Percentiles rank a stretch among this genome's conserved stretches.
phyloP scores from a whole-genome alignment of 2,888 invertebrate genomes.

The Brachylomia viminalis region DNA sequence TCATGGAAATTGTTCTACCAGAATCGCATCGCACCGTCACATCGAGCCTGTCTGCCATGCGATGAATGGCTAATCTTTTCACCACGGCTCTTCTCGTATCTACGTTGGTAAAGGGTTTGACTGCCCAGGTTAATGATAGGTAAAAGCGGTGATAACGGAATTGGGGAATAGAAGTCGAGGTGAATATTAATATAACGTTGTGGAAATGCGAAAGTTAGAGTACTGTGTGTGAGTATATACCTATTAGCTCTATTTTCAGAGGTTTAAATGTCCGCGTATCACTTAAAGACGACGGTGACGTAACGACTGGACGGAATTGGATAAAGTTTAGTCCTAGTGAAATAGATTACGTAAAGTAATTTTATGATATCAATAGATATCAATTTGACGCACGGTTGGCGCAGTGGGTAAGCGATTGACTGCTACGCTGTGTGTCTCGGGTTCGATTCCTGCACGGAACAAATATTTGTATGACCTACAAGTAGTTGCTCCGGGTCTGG shows the following conservation, averaged over 20 bases:
- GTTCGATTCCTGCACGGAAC: too few relatives aligned
- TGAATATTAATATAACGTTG: background rate
- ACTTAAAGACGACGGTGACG: conserved; percentile 17
- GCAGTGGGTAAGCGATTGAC: too few relatives aligned
- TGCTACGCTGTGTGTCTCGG: too few relatives aligned
- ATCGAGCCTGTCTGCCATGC: too few relatives aligned
- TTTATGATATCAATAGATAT: background rate
- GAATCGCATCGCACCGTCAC: too few relatives aligned
- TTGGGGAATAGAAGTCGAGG: background rate
- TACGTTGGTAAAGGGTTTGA: background rate
- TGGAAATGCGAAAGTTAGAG: conserved; percentile 9
- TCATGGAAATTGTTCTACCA: too few relatives aligned
- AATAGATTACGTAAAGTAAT: background rate
- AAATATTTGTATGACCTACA: too few relatives aligned
- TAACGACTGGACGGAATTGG: background rate
- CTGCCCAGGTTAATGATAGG: background rate
- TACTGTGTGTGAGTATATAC: background rate
- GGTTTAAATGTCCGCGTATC: background rate
- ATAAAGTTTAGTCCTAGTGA: background rate
- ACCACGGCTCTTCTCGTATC: background rate
- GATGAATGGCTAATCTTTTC: background rate
- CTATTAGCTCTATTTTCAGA: conserved; percentile 19
- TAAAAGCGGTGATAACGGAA: conserved; percentile 14
- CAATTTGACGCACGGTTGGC: too few relatives aligned
- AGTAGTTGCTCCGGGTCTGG: too few relatives aligned